Evolutionary conservation across 1,140 invertebrate genomes (phyloP).

Genomic region (Rhagoletis pomonella): DNA sequence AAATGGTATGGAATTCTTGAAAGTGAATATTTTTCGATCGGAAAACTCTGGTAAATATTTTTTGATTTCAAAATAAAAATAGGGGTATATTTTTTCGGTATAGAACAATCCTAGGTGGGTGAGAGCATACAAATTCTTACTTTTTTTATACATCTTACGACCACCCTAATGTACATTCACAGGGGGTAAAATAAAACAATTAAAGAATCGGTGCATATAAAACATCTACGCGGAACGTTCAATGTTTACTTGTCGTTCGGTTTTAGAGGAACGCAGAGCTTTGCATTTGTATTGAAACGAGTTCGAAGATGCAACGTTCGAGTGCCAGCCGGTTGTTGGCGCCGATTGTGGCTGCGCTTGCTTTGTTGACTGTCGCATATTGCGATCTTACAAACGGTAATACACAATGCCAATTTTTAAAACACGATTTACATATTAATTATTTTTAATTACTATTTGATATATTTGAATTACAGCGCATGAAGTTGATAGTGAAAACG

Average conservation of each 20-base stretch:
- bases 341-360: neutral
- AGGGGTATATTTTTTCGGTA: too few relatives aligned
- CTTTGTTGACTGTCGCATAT: neutral
- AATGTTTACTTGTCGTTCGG: constrained; percentile 24
- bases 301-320: constrained; percentile 6
- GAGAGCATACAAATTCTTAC: too few relatives aligned
- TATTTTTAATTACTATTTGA: constrained; percentile 14
- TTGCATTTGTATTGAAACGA: constrained; percentile 19
- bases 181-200: neutral
- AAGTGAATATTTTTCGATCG: too few relatives aligned
- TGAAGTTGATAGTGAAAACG: neutral
- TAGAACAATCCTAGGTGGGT: too few relatives aligned
- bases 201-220: neutral
- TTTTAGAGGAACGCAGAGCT: constrained; percentile 19
- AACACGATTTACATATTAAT: neutral
- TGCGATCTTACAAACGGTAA: constrained; percentile 13
- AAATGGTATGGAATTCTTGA: too few relatives aligned
- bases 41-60: too few relatives aligned
- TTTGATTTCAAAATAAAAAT: too few relatives aligned
- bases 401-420: neutral
- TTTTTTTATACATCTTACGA: too few relatives aligned
- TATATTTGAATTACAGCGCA: constrained; percentile 10
- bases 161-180: neutral
- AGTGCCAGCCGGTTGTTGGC: neutral
- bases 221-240: constrained; percentile 23